These are phyloP conservation scores for Oncorhynchus tshawytscha DNA, from an alignment of 2,113 vertebrate species.

Conservation along the genomic window DNA sequence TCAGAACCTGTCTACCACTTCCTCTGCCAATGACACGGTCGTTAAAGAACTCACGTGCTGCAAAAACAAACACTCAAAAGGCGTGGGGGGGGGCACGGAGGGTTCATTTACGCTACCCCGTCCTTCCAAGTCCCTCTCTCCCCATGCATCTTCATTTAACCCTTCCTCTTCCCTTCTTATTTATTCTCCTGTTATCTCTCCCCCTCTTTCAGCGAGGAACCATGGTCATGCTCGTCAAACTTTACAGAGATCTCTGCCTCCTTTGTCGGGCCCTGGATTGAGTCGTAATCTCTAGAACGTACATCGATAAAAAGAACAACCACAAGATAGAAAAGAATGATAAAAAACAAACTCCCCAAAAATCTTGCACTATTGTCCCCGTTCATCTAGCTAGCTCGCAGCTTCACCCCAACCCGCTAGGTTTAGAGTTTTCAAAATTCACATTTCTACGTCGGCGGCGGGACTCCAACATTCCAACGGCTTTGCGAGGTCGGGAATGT, in stretches of 20 bases:
- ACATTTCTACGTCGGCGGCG: too few species aligned
- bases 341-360: neutral
- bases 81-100: neutral
- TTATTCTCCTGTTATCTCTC: neutral
- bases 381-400: neutral
- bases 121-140: neutral
- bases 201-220: neutral
- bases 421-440: too few species aligned
- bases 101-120: neutral
- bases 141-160: too few species aligned
- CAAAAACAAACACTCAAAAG: slow-evolving; percentile 3
- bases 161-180: neutral
- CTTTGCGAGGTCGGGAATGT: too few species aligned
- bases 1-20: slow-evolving; percentile 10
- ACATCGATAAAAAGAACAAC: neutral
- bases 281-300: neutral
- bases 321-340: neutral
- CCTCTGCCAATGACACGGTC: slow-evolving; percentile 15
- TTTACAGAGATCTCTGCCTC: neutral
- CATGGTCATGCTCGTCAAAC: neutral
- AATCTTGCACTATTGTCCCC: neutral
- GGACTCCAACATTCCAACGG: too few species aligned
- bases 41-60: slow-evolving; percentile 15
- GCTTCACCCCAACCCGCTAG: neutral
- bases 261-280: neutral